Conservation (phyloP, 2,113 vertebrate species). For the Trogon surrucura region DNA sequence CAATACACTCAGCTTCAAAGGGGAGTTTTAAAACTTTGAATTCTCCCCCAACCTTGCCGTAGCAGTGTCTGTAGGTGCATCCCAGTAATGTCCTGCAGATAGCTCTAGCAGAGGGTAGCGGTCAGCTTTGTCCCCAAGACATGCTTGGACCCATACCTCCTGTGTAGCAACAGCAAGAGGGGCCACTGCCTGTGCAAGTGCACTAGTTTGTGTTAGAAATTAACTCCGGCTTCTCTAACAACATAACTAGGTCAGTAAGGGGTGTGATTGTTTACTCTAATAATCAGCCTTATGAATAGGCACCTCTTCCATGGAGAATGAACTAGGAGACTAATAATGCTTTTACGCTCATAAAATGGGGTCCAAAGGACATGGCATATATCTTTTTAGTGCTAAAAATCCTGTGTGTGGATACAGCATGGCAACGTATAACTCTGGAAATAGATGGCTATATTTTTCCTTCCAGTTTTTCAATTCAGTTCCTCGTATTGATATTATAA, state of each 20-base stretch:
- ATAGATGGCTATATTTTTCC: background rate
- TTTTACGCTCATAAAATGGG: background rate
- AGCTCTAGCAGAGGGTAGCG: background rate
- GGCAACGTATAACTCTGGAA: background rate
- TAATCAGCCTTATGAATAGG: background rate
- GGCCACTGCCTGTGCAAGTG: background rate
- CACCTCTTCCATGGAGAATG: background rate
- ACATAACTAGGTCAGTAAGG: conserved; percentile 16
- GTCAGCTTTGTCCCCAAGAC: no score
- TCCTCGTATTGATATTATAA: background rate
- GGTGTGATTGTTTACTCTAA: background rate
- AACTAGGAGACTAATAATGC: background rate
- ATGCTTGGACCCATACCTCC: fast-evolving
- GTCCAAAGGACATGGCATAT: background rate
- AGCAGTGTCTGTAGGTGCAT: background rate
- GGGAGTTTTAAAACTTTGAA: background rate
- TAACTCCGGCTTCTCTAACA: background rate
- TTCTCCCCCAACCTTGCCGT: background rate
- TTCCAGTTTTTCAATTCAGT: background rate
- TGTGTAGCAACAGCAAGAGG: background rate
- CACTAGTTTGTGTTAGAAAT: background rate
- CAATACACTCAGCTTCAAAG: background rate
- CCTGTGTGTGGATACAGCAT: background rate
- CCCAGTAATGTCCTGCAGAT: background rate
- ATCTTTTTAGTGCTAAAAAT: background rate